These are phyloP conservation scores for Sebastes schlegelii DNA, from an alignment of 2,113 vertebrate genomes.

Conservation along the genomic window DNA sequence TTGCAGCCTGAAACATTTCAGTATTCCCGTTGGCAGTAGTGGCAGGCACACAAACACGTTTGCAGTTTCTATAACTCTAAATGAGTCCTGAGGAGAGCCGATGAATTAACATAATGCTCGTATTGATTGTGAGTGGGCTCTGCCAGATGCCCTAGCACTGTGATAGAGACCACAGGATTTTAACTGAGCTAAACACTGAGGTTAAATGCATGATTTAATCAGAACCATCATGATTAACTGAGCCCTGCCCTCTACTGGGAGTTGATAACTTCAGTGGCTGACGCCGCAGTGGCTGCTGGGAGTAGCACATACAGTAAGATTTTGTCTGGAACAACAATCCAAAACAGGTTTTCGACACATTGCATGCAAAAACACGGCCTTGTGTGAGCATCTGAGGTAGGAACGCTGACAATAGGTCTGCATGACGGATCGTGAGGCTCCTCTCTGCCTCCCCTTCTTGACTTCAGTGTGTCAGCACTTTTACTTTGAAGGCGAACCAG, in stretches of 20 bases:
- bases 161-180: constrained; percentile 14
- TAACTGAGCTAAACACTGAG: constrained; percentile 27
- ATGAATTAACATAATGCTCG: constrained; percentile 37
- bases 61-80: constrained; percentile 19
- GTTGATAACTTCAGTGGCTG: constrained; percentile 12
- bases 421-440: constrained; percentile 27
- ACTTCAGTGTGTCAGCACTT: constrained; percentile 55
- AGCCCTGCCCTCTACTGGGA: constrained; percentile 1
- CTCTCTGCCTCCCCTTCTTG: constrained; percentile 20
- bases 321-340: background rate
- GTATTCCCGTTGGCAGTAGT: background rate
- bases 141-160: constrained; percentile 12
- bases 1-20: constrained; percentile 9
- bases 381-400: constrained; percentile 13
- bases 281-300: background rate
- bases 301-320: background rate
- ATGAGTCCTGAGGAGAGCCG: constrained; percentile 22
- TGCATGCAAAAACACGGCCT: constrained; percentile 2
- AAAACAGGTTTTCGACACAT: constrained; percentile 3
- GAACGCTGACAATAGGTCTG: constrained; percentile 12
- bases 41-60: background rate
- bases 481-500: constrained; percentile 40
- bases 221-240: constrained; percentile 49
- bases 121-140: constrained; percentile 52
- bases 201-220: constrained; percentile 65